Conservation (phyloP, 2,113 vertebrate genomes). For the Chiloscyllium plagiosum region DNA sequence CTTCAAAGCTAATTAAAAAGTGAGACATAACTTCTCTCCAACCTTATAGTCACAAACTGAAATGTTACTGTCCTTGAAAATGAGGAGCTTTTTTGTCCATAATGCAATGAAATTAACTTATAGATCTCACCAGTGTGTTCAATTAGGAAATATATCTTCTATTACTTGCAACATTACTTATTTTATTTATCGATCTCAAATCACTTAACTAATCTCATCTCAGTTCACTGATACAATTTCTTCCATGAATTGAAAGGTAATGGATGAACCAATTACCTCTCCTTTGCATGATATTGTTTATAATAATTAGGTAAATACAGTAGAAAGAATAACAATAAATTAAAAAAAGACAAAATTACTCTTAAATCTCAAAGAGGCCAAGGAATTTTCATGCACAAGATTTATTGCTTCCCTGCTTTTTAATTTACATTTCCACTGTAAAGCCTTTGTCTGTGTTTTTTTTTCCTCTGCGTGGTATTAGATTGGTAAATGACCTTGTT, state of each 20-base stretch:
- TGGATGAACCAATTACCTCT: not conserved
- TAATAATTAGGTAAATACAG: not conserved
- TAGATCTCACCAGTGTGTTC: not conserved
- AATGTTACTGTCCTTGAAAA: not conserved
- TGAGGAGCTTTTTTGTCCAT: not conserved
- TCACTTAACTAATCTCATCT: not conserved
- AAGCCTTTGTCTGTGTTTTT: not conserved
- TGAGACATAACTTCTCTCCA: no score
- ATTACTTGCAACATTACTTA: not conserved
- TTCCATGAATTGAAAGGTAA: not conserved
- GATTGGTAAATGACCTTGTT: constrained; percentile 2
- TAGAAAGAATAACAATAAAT: not conserved
- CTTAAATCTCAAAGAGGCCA: not conserved
- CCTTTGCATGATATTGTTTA: not conserved
- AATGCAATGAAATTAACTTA: not conserved
- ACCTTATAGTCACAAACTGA: not conserved
- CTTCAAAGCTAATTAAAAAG: not conserved
- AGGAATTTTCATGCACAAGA: not conserved
- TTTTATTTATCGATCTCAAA: not conserved
- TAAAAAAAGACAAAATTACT: not conserved
- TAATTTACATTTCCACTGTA: not conserved
- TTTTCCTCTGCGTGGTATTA: not conserved
- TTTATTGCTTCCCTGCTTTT: not conserved
- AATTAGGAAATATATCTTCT: not conserved
- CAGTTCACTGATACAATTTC: not conserved